Evolutionary conservation across 2,797 vertebrate species (phyloP), one percentile per base, ranked within the genome.

Genomic region (Meda fulgida): DNA sequence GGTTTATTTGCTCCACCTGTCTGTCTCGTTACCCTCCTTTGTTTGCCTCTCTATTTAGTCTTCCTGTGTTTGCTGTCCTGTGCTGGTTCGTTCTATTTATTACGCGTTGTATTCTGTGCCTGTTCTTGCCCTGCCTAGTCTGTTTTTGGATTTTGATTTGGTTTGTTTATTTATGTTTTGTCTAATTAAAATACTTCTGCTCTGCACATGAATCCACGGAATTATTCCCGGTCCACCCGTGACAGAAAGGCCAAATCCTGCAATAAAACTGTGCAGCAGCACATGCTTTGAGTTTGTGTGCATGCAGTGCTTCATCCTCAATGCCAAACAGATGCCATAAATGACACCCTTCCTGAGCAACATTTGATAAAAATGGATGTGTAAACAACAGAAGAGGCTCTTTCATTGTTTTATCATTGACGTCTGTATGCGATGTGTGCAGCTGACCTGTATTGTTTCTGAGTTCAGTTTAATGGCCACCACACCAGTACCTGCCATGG

Each of bases 401-500:
- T 67, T 67, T 21, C 8, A 31, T 7, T 65, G 26, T 29, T 31
- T 29, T 34, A 31, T 34, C 19, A 2, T 43, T 40, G 38, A 40
- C 43, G 38, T n/a, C 13, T 43, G 23, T 16, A 43, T 43, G 67
- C 1, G n/a, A 53, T 53, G 48, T 76, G 11, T 43, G 55, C 3
- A 71, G 11, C 23, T 71, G 23, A 71, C 14, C 11, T 26, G 3
- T 70, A 38, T 23, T 31, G 48, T 55, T 77, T 34, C 29, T 75
- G 6, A 31, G 9, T 75, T 23, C 19, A n/a, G 26, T 78, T 67
- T 51, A 66, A 78, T 67, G 43, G 76, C 10, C 7, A 18, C 11
- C 14, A 46, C 23, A 66, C 13, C 40, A 69, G 81, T 63, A 65
- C 26, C 26, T 78, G n/a, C 4, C 51, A 89, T 89, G 89, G 46